phyloP scores from a whole-genome alignment of 2,888 invertebrate species.

The Phlogophora meticulosa region DNA sequence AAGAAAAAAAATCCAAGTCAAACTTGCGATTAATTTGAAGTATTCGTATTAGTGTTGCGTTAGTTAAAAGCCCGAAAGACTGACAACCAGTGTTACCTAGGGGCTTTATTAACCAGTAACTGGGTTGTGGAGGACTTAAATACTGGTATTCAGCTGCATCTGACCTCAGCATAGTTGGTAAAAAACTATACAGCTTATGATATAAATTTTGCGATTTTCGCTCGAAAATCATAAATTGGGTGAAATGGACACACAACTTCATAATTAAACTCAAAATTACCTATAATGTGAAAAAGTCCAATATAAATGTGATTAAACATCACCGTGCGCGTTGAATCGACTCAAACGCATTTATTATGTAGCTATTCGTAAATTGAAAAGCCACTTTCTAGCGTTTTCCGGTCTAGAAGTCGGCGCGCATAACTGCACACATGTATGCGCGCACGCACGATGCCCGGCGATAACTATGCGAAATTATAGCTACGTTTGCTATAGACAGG shows the following conservation, averaged over 20 bases:
- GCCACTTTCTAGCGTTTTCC: constrained; percentile 91
- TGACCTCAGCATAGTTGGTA: not conserved
- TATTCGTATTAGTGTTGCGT: too few species aligned
- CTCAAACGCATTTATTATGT: constrained; percentile 81
- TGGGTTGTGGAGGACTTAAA: too few species aligned
- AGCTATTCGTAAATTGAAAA: constrained; percentile 90
- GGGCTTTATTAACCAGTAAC: too few species aligned
- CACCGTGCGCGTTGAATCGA: constrained; percentile 65
- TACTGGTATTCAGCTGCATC: too few species aligned
- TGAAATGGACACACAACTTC: not conserved
- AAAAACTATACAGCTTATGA: not conserved
- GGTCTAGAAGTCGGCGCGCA: constrained; percentile 88
- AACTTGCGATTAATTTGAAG: too few species aligned
- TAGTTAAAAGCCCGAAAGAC: too few species aligned
- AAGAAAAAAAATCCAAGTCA: too few species aligned
- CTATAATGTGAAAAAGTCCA: not conserved
- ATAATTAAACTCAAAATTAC: constrained; percentile 6
- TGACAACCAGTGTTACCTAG: too few species aligned
- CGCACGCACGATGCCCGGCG: constrained; percentile 58
- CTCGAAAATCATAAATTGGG: not conserved
- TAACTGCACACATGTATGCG: constrained; percentile 78
- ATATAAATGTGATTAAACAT: constrained; percentile 57
- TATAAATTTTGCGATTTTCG: not conserved
- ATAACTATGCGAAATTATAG: constrained; percentile 63
- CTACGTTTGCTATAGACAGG: constrained; percentile 38